phyloP scores from a whole-genome alignment of 1,140 invertebrate genomes.

The Tetraneura akinire region DNA sequence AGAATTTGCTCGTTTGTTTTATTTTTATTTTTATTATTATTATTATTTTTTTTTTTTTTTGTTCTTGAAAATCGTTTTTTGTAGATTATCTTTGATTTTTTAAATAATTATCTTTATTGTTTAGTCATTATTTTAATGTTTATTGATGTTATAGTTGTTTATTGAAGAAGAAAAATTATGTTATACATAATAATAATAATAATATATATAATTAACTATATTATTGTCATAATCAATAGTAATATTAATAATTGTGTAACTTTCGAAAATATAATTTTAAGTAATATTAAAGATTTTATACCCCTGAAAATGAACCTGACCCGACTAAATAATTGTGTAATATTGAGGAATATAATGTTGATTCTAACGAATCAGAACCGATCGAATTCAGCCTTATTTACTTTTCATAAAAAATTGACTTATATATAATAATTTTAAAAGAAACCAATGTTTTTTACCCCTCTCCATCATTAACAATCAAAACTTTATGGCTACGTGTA shows the following conservation, averaged over 20 bases:
- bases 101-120: slow-evolving; percentile 17
- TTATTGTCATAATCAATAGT: neutral
- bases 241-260: neutral
- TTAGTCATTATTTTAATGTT: slow-evolving; percentile 35
- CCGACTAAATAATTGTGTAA: neutral
- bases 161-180: neutral
- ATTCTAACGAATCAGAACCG: neutral
- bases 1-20: slow-evolving; percentile 21
- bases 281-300: slow-evolving; percentile 3
- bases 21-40: neutral
- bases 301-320: slow-evolving; percentile 29
- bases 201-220: slow-evolving; percentile 22
- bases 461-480: too few species aligned
- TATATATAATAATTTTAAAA: too few species aligned
- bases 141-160: slow-evolving; percentile 41
- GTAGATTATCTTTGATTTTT: slow-evolving; percentile 19
- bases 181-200: neutral
- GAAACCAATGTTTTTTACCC: too few species aligned
- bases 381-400: neutral
- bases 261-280: slow-evolving; percentile 25
- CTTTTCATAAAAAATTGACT: neutral
- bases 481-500: too few species aligned
- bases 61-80: slow-evolving; percentile 2
- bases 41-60: neutral
- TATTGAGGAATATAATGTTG: neutral